phyloP scores from a whole-genome alignment of 2,113 vertebrate genomes.

The Suricata suricatta region DNA sequence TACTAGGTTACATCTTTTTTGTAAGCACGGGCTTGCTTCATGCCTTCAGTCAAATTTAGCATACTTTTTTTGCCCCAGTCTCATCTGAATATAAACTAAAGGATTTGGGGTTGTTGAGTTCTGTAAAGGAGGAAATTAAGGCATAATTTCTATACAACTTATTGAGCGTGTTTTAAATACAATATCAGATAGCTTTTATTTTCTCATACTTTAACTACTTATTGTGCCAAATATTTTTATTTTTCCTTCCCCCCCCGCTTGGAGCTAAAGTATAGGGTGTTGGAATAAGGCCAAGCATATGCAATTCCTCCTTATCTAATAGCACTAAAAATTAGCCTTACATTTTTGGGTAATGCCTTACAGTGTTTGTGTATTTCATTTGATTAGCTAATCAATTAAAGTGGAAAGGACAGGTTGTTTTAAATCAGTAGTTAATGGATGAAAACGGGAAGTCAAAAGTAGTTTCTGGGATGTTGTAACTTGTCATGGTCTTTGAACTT shows the following conservation, averaged over 20 bases:
- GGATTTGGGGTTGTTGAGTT: background rate
- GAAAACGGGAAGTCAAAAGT: background rate
- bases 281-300: background rate
- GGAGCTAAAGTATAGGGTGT: background rate
- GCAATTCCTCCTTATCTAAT: background rate
- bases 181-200: background rate
- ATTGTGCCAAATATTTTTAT: background rate
- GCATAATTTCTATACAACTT: background rate
- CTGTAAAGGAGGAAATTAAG: constrained; percentile 22
- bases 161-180: background rate
- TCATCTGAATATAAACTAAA: background rate
- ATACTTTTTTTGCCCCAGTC: background rate
- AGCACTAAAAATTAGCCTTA: background rate
- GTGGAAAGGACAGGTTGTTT: background rate
- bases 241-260: background rate
- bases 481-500: background rate
- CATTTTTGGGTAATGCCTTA: too few species aligned
- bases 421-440: background rate
- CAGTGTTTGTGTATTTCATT: background rate
- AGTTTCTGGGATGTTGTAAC: background rate
- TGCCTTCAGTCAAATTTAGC: background rate
- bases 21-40: background rate
- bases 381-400: background rate
- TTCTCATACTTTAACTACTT: background rate
- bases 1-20: background rate